phyloP scores from a whole-genome alignment of 2,797 vertebrate genomes.

The Acomys russatus region DNA sequence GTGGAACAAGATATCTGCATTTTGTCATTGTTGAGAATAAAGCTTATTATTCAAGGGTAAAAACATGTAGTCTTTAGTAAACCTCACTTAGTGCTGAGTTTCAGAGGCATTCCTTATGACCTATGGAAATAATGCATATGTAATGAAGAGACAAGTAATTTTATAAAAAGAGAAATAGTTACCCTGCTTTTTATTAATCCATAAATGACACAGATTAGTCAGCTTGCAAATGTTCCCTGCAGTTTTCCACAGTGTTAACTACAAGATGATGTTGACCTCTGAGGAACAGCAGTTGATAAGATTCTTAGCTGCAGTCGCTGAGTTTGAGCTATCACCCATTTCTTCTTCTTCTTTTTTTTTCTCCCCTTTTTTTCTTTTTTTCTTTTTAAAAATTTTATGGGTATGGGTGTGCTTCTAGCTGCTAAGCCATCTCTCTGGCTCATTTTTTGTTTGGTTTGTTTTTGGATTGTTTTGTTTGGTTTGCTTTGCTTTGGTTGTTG shows the following conservation, averaged over 20 bases:
- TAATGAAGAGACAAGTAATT: background rate
- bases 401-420: too few species aligned
- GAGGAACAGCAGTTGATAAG: background rate
- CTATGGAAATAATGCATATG: background rate
- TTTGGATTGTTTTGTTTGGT: background rate
- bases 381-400: background rate
- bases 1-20: background rate
- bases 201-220: conserved; percentile 70
- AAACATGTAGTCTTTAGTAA: background rate
- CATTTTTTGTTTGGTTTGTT: too few species aligned
- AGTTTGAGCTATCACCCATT: conserved; percentile 51
- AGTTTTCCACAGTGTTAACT: conserved; percentile 73
- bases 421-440: too few species aligned
- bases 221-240: conserved; percentile 47
- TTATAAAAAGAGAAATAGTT: conserved; percentile 77
- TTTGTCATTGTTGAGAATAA: background rate
- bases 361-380: too few species aligned
- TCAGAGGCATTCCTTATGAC: background rate
- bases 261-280: background rate
- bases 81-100: background rate
- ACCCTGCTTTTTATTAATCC: conserved; percentile 72
- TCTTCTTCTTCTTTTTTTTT: background rate
- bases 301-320: background rate
- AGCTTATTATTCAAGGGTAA: background rate
- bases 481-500: too few species aligned